These are phyloP conservation scores for Amaurobius ferox DNA, from an alignment of 2,888 invertebrate genomes.

Conservation along the genomic window DNA sequence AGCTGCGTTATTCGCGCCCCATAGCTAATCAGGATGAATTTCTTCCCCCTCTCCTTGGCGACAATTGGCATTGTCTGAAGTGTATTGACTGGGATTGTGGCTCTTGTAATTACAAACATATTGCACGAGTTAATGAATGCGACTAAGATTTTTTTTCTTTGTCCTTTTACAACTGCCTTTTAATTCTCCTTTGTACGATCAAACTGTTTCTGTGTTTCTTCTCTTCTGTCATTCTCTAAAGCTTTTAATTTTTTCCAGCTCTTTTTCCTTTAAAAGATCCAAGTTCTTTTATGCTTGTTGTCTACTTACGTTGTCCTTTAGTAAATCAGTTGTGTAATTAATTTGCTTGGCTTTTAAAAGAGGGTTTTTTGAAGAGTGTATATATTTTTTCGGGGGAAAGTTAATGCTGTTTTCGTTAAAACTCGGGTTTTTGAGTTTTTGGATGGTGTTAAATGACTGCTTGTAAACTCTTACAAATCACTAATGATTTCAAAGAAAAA, in stretches of 20 bases:
- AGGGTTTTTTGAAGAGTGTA: constrained; percentile 17
- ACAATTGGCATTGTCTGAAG: constrained; percentile 71
- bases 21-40: constrained; percentile 59
- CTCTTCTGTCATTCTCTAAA: constrained; percentile 39
- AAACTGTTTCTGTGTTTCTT: constrained; percentile 72
- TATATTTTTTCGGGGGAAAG: constrained; percentile 15
- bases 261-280: constrained; percentile 13
- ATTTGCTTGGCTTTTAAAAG: constrained; percentile 61
- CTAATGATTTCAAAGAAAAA: constrained; percentile 20
- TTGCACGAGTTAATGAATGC: constrained; percentile 71
- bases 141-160: constrained; percentile 15
- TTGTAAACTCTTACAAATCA: constrained; percentile 26
- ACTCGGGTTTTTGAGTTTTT: constrained; percentile 62
- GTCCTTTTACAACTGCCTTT: constrained; percentile 54
- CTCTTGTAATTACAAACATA: constrained; percentile 72
- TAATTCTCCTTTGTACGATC: constrained; percentile 68
- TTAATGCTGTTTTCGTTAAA: constrained; percentile 68
- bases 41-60: constrained; percentile 28
- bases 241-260: constrained; percentile 42
- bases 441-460: constrained; percentile 61
- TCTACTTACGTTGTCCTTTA: constrained; percentile 67
- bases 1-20: constrained; percentile 61
- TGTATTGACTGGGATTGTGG: constrained; percentile 70
- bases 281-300: constrained; percentile 68
- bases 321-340: constrained; percentile 72